phyloP scores from a whole-genome alignment of 2,113 vertebrate species.

The Lepus timidus region DNA sequence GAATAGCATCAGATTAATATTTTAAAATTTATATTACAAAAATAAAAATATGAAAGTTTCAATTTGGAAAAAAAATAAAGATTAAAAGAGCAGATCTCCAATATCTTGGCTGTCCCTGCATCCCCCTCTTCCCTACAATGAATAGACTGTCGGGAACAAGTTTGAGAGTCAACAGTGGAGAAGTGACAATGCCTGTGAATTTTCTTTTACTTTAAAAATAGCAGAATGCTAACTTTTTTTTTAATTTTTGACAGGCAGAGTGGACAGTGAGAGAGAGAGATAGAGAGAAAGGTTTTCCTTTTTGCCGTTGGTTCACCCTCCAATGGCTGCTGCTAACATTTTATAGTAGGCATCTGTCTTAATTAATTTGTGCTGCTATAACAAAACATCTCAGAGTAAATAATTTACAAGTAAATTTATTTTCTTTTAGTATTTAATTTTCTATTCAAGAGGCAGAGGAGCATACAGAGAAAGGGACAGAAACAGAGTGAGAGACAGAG shows the following conservation, averaged over 20 bases:
- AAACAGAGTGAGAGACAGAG: too few species aligned
- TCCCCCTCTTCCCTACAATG: neutral
- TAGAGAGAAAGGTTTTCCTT: too few species aligned
- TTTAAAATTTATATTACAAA: neutral
- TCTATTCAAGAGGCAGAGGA: too few species aligned
- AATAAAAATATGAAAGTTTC: neutral
- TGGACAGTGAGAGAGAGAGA: too few species aligned
- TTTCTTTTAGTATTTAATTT: too few species aligned
- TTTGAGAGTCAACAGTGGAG: neutral
- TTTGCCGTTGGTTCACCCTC: too few species aligned
- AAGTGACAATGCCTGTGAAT: neutral
- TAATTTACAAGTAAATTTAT: neutral
- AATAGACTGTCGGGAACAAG: too few species aligned
- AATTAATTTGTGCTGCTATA: neutral
- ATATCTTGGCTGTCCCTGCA: neutral
- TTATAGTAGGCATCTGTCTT: neutral
- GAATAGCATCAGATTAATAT: neutral
- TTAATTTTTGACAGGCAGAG: too few species aligned
- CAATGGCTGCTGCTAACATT: neutral
- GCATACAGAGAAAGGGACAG: too few species aligned
- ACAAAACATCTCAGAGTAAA: neutral
- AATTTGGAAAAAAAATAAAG: neutral
- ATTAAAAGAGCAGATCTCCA: neutral
- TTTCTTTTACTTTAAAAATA: slow-evolving; percentile 10
- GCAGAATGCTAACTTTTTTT: neutral